Conservation (phyloP, 2,888 invertebrate species). For the Chalcosyrphus nemorum region DNA sequence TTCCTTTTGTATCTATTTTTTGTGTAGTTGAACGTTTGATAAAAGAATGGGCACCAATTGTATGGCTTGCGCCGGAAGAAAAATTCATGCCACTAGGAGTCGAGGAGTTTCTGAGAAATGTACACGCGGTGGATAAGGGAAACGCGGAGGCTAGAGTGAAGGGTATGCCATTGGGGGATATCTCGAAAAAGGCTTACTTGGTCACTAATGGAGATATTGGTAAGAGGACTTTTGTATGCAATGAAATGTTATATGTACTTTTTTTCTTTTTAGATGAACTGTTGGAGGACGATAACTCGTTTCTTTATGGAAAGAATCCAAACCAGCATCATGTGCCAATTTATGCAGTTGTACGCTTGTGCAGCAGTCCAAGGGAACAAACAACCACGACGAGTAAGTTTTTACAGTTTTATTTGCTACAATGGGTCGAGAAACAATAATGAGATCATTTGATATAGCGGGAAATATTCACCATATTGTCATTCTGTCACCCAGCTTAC, state of each 20-base stretch:
- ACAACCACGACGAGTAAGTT: constrained; percentile 34
- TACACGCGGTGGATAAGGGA: constrained; percentile 81
- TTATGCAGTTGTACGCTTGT: constrained; percentile 84
- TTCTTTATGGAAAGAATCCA: constrained; percentile 85
- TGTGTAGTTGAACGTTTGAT: constrained; percentile 82
- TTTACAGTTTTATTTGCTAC: too few relatives aligned
- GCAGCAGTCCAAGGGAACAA: constrained; percentile 75
- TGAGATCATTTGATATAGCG: too few relatives aligned
- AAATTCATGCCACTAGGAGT: constrained; percentile 85
- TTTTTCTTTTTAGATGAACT: constrained; percentile 77
- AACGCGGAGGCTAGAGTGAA: constrained; percentile 76
- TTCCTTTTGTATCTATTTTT: constrained; percentile 38
- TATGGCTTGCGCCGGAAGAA: constrained; percentile 87
- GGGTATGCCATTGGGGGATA: constrained; percentile 78
- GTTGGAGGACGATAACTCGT: constrained; percentile 82
- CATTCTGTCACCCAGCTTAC: too few relatives aligned
- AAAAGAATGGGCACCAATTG: constrained; percentile 86
- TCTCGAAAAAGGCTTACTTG: constrained; percentile 82
- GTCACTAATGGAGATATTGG: constrained; percentile 83
- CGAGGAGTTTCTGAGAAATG: constrained; percentile 85
- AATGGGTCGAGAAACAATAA: too few relatives aligned
- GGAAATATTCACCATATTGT: too few relatives aligned
- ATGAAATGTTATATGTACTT: too few relatives aligned
- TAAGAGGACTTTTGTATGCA: constrained; percentile 73
- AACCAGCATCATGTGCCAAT: constrained; percentile 83